A percentile compares a stretch with the other conserved stretches of the same genome.
These are phyloP conservation scores for Carettochelys insculpta DNA, from an alignment of 2,113 vertebrate genomes.

Conservation along the genomic window DNA sequence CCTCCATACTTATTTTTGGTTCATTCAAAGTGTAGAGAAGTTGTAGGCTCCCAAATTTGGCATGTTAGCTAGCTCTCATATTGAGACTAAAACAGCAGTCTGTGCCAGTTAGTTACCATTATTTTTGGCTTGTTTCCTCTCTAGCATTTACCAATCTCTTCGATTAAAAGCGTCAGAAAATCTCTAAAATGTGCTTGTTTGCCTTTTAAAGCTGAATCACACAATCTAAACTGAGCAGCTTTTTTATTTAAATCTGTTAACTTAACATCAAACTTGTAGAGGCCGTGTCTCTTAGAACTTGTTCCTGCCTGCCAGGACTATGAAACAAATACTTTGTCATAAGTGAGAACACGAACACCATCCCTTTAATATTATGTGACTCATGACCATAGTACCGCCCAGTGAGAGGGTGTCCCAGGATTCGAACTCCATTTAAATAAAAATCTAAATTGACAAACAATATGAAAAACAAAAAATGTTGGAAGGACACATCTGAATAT, in stretches of 20 bases:
- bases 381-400: neutral
- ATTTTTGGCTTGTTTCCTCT: neutral
- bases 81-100: neutral
- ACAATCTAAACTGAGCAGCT: neutral
- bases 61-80: rapidly evolving
- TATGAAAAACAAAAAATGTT: neutral
- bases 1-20: rapidly evolving
- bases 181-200: conserved; percentile 13
- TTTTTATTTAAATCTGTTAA: neutral
- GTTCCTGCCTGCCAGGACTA: conserved; percentile 24
- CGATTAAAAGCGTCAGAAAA: neutral
- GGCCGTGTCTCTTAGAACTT: neutral
- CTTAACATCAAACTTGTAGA: conserved; percentile 18
- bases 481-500: neutral
- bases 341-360: neutral
- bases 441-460: neutral
- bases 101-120: neutral
- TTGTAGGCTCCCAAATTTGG: neutral
- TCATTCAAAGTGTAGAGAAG: neutral
- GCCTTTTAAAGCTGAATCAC: neutral
- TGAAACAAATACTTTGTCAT: conserved; percentile 44
- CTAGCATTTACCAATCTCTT: neutral
- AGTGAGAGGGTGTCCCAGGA: conserved; percentile 5
- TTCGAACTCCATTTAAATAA: neutral
- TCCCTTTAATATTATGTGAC: conserved; percentile 39